Percentiles rank a stretch among this genome's conserved stretches.
These are phyloP conservation scores for Lagopus leucura DNA, from an alignment of 2,113 vertebrate genomes.

Conservation along the genomic window DNA sequence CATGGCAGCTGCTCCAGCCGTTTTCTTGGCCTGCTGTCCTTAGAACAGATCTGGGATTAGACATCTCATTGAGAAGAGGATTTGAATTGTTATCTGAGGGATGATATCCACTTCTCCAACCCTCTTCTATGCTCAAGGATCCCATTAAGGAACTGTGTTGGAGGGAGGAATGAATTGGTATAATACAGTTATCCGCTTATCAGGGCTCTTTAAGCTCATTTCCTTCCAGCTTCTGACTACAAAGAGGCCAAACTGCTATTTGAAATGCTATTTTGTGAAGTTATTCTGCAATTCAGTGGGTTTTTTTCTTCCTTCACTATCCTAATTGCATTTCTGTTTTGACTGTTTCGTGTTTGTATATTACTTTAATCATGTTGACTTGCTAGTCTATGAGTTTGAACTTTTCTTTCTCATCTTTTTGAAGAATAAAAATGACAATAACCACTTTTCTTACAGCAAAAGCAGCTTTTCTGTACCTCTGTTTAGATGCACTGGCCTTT, in stretches of 20 bases:
- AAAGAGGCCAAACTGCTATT: background rate
- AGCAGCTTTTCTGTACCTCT: background rate
- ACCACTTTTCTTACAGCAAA: background rate
- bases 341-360: background rate
- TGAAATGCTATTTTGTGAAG: background rate
- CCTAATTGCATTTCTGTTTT: background rate
- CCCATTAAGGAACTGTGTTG: background rate
- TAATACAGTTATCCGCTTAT: background rate
- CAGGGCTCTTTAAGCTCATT: background rate
- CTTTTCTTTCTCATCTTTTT: background rate
- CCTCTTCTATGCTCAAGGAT: background rate
- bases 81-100: background rate
- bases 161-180: background rate
- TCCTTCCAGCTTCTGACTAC: background rate
- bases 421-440: background rate
- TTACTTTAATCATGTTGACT: background rate
- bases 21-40: background rate
- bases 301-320: background rate
- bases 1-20: accelerated
- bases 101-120: background rate
- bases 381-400: background rate
- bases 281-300: background rate
- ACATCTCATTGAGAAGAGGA: background rate
- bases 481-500: background rate
- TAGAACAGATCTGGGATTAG: background rate